Base-by-base conservation (phyloP, 2,888 invertebrate genomes). In the Papilio gigon region DNA sequence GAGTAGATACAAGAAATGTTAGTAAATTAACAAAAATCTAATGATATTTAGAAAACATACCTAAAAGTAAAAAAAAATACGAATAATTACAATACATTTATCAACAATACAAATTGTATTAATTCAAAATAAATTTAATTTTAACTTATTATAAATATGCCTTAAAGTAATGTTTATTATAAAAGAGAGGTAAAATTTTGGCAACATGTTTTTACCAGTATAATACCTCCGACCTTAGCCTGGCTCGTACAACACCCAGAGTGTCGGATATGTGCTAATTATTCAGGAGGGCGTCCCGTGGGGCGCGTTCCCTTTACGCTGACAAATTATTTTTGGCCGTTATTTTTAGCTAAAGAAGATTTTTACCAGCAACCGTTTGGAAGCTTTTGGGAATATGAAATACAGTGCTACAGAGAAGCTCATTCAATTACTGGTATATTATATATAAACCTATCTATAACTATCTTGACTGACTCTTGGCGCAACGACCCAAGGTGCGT, bases 261-360 rank as follows among this genome's bases (percentile, higher is more conserved):
- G 59, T 59, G 65, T 66, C 17, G 35, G 47, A 59, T 59, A 35
- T 66, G 44, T 47, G 59, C 33, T 59, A 66, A 59, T 66, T 66
- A 66, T 66, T 66, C 65, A 66, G 17, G n/a, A 59, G 47, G 44
- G 44, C 35, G 58, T 35, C 47, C 59, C 65, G 65, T 59, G 42
- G 30, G 65, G 20, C 30, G 30, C 42, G 30, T 44, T 58, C 58
- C 40, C 35, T 59, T 59, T 37, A 37, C 22, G 8, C 22, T 37
- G 59, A 22, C 20, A 59, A 37, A 22, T 37, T 59, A 59, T 59
- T 59, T 59, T 59, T 59, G 22, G 59, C 59, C 8, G 53, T 53
- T 27, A 53, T 40, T 59, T 59, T 37, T 59, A 25, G 22, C 25
- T 37, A 37, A 59, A 59, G 37, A 59, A 59, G 20, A 59, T 59